Evolutionary conservation across 92 coral and sea anemone species (phyloP).

Genomic region (Epizoanthus scotinus): DNA sequence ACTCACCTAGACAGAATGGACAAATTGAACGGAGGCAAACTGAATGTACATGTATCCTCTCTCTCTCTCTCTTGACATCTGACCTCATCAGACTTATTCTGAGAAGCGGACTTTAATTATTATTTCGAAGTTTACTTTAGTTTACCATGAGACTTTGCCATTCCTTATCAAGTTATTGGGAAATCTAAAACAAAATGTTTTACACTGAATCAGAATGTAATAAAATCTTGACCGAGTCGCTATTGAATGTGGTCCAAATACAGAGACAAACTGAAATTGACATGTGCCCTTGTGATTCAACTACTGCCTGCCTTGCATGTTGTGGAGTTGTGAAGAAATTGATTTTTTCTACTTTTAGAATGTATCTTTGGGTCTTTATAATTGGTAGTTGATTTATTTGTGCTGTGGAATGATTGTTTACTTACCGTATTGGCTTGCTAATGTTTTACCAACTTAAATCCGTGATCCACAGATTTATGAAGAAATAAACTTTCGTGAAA

Average conservation of each 20-base stretch:
- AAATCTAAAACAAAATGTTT: slow-evolving; percentile 13
- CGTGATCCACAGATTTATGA: no score
- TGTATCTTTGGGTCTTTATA: no score
- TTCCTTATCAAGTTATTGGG: slow-evolving; percentile 4
- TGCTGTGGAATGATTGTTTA: background rate
- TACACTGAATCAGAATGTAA: background rate
- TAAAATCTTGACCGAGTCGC: slow-evolving; percentile 9
- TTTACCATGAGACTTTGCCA: slow-evolving; percentile 17
- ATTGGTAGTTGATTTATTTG: background rate
- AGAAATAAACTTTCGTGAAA: no score
- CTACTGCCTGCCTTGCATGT: background rate
- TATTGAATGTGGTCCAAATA: background rate
- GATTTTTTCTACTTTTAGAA: background rate
- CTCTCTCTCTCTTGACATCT: background rate
- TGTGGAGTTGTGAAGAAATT: slow-evolving; percentile 21
- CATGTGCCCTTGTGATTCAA: slow-evolving; percentile 9
- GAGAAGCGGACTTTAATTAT: slow-evolving; percentile 5
- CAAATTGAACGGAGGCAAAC: background rate
- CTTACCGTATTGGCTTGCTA: no score
- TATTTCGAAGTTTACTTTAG: slow-evolving; percentile 1
- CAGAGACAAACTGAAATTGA: slow-evolving; percentile 13
- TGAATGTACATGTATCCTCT: background rate
- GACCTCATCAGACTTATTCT: slow-evolving; percentile 10
- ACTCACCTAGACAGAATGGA: no score
- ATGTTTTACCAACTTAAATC: no score